Conservation (phyloP, 1,140 invertebrate genomes). For the Drosophila tropicalis region DNA sequence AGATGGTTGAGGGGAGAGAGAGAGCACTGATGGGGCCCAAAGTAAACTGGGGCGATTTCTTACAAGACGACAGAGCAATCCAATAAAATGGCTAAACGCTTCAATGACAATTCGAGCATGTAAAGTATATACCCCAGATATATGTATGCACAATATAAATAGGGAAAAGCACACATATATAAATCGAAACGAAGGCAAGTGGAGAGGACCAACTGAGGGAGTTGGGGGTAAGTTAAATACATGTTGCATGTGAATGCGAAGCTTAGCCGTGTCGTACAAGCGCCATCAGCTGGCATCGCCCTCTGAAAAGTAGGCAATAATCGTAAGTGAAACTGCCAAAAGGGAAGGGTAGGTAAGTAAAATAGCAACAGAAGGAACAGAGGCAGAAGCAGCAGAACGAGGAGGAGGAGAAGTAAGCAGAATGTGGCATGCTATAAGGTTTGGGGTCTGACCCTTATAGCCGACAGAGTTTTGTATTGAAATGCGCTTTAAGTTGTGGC, state of each 20-base stretch:
- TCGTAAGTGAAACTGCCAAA: conserved; percentile 70
- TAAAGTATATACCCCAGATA: conserved; percentile 51
- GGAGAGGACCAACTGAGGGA: not conserved
- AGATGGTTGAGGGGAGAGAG: not conserved
- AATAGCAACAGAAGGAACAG: conserved; percentile 7
- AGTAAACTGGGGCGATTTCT: conserved; percentile 56
- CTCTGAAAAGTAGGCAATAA: conserved; percentile 71
- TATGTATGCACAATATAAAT: conserved; percentile 14
- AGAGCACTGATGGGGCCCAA: not conserved
- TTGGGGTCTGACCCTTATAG: conserved; percentile 25
- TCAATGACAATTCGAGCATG: conserved; percentile 81
- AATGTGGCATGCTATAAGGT: conserved; percentile 12
- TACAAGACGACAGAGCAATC: conserved; percentile 70
- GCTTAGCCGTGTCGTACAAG: conserved; percentile 74
- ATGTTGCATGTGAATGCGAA: conserved; percentile 77
- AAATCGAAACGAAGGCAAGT: not conserved
- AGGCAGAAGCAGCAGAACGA: not conserved
- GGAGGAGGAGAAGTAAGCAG: not conserved
- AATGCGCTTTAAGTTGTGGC: conserved; percentile 74
- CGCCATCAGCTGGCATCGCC: conserved; percentile 54
- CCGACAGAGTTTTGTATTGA: conserved; percentile 44
- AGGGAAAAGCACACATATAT: not conserved
- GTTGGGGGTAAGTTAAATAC: conserved; percentile 55
- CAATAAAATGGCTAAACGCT: conserved; percentile 81
- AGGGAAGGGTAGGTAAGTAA: conserved; percentile 4